These are phyloP conservation scores for Micoletzkya japonica DNA, from an alignment of 2,888 invertebrate genomes.

Conservation along the genomic window DNA sequence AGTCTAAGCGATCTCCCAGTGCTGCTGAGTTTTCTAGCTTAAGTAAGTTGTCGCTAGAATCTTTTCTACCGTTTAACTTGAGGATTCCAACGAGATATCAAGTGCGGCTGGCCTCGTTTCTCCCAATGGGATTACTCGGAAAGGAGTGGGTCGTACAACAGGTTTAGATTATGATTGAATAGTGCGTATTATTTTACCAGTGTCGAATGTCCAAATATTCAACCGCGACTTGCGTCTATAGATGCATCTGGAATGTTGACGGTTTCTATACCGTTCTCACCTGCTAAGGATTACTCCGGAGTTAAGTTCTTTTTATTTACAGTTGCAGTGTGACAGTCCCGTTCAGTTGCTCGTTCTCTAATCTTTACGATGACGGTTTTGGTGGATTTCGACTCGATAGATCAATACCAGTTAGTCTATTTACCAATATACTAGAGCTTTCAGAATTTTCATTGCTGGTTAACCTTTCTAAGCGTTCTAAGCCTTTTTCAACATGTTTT, in stretches of 20 bases:
- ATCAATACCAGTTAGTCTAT: constrained; percentile 11
- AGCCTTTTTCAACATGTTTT: no score
- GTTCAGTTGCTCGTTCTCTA: constrained; percentile 8
- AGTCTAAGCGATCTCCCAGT: neutral
- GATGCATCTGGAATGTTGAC: constrained; percentile 11
- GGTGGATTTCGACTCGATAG: constrained; percentile 9
- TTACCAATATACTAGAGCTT: no score
- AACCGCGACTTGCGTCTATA: constrained; percentile 17
- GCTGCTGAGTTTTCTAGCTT: neutral
- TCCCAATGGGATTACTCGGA: constrained; percentile 9
- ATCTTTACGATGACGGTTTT: neutral
- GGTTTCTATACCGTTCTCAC: constrained; percentile 7
- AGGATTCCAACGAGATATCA: neutral
- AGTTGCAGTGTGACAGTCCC: neutral
- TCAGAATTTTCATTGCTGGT: no score
- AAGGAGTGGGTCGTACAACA: constrained; percentile 1
- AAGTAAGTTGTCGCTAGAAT: neutral
- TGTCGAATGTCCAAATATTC: constrained; percentile 21
- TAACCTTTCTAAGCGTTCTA: no score
- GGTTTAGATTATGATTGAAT: no score
- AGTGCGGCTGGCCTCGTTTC: constrained; percentile 15
- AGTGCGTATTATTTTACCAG: no score
- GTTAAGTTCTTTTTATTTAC: no score
- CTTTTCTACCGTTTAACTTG: neutral
- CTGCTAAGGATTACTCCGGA: constrained; percentile 2